A percentile compares a stretch with the other conserved stretches of the same genome.
phyloP scores from a whole-genome alignment of 1,140 invertebrate species.

The Papilio glaucus region DNA sequence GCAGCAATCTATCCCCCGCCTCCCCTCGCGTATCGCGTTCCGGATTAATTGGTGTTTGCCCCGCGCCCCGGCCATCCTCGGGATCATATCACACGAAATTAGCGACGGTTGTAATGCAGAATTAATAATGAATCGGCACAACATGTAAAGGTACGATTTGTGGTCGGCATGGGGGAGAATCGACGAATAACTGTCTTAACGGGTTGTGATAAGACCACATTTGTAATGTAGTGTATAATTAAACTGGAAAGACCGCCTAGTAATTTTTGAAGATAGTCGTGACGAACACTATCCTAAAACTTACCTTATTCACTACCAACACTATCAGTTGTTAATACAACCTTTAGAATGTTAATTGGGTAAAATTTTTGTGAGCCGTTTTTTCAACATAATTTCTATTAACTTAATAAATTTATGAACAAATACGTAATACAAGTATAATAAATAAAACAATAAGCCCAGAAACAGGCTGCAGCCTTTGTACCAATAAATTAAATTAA shows the following conservation, averaged over 20 bases:
- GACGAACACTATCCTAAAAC: background rate
- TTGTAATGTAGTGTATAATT: background rate
- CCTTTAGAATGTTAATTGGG: too few species aligned
- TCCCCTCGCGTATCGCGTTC: slow-evolving; percentile 69
- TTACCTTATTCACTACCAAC: background rate
- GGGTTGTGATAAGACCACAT: background rate
- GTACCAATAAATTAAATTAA: slow-evolving; percentile 6
- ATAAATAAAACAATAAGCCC: too few species aligned
- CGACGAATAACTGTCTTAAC: slow-evolving; percentile 31
- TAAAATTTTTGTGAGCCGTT: too few species aligned
- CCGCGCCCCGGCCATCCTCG: slow-evolving; percentile 61
- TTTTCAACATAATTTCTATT: too few species aligned
- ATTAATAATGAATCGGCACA: slow-evolving; percentile 65
- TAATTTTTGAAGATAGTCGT: background rate
- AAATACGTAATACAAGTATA: too few species aligned
- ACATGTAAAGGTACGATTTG: slow-evolving; percentile 54
- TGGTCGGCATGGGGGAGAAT: slow-evolving; percentile 42
- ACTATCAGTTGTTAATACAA: too few species aligned
- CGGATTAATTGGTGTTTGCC: slow-evolving; percentile 67
- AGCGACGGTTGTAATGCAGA: slow-evolving; percentile 72
- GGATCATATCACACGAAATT: slow-evolving; percentile 76
- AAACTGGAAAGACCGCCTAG: background rate
- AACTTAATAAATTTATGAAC: too few species aligned
- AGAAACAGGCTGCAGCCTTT: background rate
- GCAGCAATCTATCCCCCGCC: slow-evolving; percentile 67